Percentiles rank a stretch among this genome's conserved stretches.
Evolutionary conservation across 2,888 invertebrate genomes (phyloP).

Genomic region (Salticus scenicus): DNA sequence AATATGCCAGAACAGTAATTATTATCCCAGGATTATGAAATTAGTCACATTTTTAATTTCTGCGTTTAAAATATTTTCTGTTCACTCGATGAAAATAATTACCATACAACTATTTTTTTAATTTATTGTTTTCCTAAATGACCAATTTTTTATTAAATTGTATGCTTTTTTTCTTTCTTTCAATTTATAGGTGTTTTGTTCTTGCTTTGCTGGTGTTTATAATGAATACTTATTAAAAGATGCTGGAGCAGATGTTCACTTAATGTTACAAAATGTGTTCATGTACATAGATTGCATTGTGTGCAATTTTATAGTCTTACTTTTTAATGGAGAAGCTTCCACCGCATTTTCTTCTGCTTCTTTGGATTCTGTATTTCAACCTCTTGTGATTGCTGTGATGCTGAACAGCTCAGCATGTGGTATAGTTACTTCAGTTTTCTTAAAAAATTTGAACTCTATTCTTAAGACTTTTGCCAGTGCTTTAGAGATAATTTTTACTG

Average conservation of each 20-base stretch:
- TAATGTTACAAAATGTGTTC: constrained; percentile 94
- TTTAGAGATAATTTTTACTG: constrained; percentile 91
- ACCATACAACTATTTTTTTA: no score
- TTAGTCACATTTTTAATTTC: no score
- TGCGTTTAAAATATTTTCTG: no score
- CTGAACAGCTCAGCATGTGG: constrained; percentile 93
- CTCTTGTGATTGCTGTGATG: constrained; percentile 86
- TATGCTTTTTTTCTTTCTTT: constrained; percentile 27
- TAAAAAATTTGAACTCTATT: constrained; percentile 94
- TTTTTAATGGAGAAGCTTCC: constrained; percentile 81
- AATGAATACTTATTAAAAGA: constrained; percentile 95
- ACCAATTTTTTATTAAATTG: no score
- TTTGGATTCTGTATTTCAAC: constrained; percentile 71
- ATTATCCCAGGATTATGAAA: no score
- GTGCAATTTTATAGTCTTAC: constrained; percentile 87
- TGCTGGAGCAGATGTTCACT: constrained; percentile 87
- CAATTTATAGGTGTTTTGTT: constrained; percentile 90
- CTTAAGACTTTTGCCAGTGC: constrained; percentile 97
- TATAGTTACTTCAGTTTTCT: constrained; percentile 93
- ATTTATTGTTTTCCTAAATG: no score
- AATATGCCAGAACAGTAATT: no score
- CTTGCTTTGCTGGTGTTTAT: constrained; percentile 95
- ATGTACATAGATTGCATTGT: constrained; percentile 96
- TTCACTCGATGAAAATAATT: no score
- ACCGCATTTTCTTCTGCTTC: constrained; percentile 80